These are phyloP conservation scores for Drosophila cardini DNA, from an alignment of 1,140 invertebrate genomes.

Conservation along the genomic window DNA sequence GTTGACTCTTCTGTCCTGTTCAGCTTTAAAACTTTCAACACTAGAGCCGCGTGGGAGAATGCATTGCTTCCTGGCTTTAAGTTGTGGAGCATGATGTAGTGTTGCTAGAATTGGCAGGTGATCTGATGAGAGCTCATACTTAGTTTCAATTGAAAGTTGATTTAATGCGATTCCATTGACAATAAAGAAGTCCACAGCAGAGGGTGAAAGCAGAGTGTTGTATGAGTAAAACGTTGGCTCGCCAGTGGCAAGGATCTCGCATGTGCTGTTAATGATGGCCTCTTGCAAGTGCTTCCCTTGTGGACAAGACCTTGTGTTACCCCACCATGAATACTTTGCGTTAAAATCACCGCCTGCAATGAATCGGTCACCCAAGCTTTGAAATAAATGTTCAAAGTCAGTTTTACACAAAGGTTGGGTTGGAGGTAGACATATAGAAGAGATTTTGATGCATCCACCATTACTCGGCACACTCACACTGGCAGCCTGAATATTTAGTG, in stretches of 20 bases:
- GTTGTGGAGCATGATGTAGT: constrained; percentile 5
- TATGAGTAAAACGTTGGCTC: constrained; percentile 24
- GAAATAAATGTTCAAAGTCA: constrained; percentile 19
- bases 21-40: no score
- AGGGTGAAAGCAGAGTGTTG: background rate
- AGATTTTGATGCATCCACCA: background rate
- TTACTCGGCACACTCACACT: background rate
- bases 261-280: constrained; percentile 15
- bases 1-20: no score
- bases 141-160: background rate
- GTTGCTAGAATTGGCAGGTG: constrained; percentile 84
- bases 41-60: no score
- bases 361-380: background rate
- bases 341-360: constrained; percentile 31
- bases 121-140: constrained; percentile 14
- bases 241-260: constrained; percentile 21
- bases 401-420: constrained; percentile 9
- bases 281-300: constrained; percentile 20
- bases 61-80: background rate
- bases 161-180: background rate
- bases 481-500: background rate
- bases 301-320: constrained; percentile 11
- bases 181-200: constrained; percentile 4
- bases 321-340: constrained; percentile 26
- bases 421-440: no score